Conservation (phyloP, 2,113 vertebrate species). For the Macaca mulatta region DNA sequence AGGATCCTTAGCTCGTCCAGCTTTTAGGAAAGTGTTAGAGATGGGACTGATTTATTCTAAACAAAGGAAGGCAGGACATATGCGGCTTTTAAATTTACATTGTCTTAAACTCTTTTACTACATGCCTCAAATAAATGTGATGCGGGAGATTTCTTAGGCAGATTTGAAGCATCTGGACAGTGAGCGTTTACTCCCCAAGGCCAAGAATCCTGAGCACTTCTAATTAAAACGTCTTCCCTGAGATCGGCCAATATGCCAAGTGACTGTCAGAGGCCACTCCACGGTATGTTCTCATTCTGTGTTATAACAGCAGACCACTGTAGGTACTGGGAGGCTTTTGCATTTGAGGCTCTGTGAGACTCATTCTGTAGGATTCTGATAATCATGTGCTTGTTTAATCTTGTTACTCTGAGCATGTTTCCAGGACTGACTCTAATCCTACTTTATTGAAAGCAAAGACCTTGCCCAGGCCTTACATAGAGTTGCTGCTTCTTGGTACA, state of each 20-base stretch:
- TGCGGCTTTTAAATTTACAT: neutral
- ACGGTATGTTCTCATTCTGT: neutral
- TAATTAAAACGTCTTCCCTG: neutral
- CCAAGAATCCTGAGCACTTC: neutral
- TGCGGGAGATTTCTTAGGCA: neutral
- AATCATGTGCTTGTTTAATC: neutral
- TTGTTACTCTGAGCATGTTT: neutral
- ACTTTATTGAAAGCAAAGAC: neutral
- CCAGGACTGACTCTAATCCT: neutral
- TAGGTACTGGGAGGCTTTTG: neutral
- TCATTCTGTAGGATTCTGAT: neutral
- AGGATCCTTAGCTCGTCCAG: neutral
- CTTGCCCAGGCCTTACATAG: neutral
- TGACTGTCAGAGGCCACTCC: neutral
- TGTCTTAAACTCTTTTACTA: neutral
- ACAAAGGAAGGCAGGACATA: neutral
- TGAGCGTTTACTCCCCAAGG: neutral
- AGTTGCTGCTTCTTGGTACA: neutral
- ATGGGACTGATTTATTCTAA: neutral
- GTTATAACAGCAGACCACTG: neutral
- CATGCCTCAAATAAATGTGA: neutral
- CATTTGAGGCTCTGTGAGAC: neutral
- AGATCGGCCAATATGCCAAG: neutral
- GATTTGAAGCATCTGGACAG: neutral
- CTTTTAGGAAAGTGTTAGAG: neutral